Base-by-base conservation (phyloP, 2,113 vertebrate species). In the Rallus limicola region DNA sequence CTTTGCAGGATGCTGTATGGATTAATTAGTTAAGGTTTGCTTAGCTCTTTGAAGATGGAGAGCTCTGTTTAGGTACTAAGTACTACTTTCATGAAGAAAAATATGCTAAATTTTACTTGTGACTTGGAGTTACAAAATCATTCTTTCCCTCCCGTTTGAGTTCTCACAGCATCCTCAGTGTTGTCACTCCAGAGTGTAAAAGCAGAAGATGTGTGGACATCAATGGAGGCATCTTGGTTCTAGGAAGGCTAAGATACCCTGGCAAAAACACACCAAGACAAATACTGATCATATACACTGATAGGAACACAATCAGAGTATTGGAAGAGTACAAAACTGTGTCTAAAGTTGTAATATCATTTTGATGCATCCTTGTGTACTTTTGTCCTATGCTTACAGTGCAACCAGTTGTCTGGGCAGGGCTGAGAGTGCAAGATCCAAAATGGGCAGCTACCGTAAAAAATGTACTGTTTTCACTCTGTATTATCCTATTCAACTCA, bases 161-260 rank as follows among this genome's bases (percentile, higher is more conserved):
- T 15, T 46, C 38, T 64, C 29, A 26, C 34, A 86, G 31, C 20
- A 99, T 98, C 1, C 98, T 97, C 64, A 98, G 97, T 6, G 91
- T 97, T 2, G 98, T 98, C 24, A 97, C 98, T 85, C 75, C 98
- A 70, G 98, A 98, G 92, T 53, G n/a, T 93, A 93, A 78, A 85
- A 98, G 98, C 7, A 97, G 98, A 60, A 91, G 34, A 98, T 98
- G 98, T n/a, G 98, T 98, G 31, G 98, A 98, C 81, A 98, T 98
- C 6, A 98, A 98, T 3, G 98, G 97, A 56, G 97, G 97, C 40
- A 98, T 98, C 42, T 28, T 92, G 19, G 98, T 98, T 99, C 92
- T 69, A 85, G 5, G 88, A 94, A 60, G 16, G 11, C 38, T 80
- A 64, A 75, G 42, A 34, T 33, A 33, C 52, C 6, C 33, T 38